Evolutionary conservation across 2,113 vertebrate species (phyloP).

Genomic region (Eleginops maclovinus): DNA sequence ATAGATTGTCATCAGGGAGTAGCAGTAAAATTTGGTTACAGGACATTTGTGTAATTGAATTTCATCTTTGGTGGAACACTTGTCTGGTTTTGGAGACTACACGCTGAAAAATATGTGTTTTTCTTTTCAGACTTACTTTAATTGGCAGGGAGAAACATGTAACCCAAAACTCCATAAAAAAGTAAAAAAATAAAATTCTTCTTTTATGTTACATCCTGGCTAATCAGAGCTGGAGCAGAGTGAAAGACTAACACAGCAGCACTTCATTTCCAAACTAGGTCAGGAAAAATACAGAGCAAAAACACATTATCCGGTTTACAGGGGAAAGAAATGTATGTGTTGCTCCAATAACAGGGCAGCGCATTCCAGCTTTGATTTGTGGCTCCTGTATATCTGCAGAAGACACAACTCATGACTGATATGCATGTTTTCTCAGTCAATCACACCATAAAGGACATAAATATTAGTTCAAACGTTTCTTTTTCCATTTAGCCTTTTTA

Average conservation of each 20-base stretch:
- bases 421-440: slow-evolving; percentile 19
- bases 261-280: slow-evolving; percentile 51
- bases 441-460: not conserved
- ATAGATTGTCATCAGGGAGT: slow-evolving; percentile 10
- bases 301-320: slow-evolving; percentile 52
- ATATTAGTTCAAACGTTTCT: not conserved
- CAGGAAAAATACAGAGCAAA: slow-evolving; percentile 48
- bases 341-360: slow-evolving; percentile 58
- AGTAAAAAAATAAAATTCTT: slow-evolving; percentile 33
- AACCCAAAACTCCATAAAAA: slow-evolving; percentile 41
- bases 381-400: slow-evolving; percentile 27
- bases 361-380: slow-evolving; percentile 73
- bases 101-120: slow-evolving; percentile 43
- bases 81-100: slow-evolving; percentile 24
- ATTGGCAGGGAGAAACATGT: slow-evolving; percentile 43
- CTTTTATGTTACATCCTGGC: slow-evolving; percentile 42
- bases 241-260: slow-evolving; percentile 51
- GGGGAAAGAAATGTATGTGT: slow-evolving; percentile 38
- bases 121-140: slow-evolving; percentile 45
- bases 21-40: slow-evolving; percentile 29
- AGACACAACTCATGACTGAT: slow-evolving; percentile 32
- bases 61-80: slow-evolving; percentile 19
- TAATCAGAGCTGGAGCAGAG: slow-evolving; percentile 45
- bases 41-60: slow-evolving; percentile 30
- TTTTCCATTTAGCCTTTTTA: not conserved